Evolutionary conservation across 2,113 vertebrate species (phyloP).

Genomic region (Abramis brama): DNA sequence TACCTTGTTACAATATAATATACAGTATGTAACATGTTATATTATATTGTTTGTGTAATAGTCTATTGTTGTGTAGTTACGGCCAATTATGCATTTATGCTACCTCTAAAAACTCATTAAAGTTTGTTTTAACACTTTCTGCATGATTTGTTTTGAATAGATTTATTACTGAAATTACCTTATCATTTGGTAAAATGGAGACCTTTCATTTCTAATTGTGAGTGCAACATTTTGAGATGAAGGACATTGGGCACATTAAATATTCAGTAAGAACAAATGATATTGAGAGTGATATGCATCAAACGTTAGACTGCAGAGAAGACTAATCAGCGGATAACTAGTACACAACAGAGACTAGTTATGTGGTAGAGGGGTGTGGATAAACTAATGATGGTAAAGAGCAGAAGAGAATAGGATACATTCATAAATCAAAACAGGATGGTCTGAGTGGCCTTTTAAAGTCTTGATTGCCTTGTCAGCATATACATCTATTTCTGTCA

Average conservation of each 20-base stretch:
- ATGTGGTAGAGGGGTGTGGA: background rate
- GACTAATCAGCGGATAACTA: background rate
- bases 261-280: constrained; percentile 27
- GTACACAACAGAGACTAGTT: background rate
- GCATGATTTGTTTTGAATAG: background rate
- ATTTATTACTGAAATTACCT: background rate
- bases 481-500: constrained; percentile 21
- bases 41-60: background rate
- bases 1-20: too few relatives aligned
- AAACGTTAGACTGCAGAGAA: background rate
- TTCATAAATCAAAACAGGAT: constrained; percentile 42
- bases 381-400: background rate
- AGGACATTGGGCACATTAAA: constrained; percentile 23
- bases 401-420: background rate
- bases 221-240: background rate
- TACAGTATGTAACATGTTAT: background rate
- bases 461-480: constrained; percentile 45
- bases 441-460: constrained; percentile 25
- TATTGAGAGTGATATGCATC: constrained; percentile 1
- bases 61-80: background rate
- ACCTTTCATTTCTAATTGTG: background rate
- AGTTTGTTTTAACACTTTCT: background rate
- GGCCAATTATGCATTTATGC: background rate
- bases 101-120: background rate
- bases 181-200: background rate